Conservation (phyloP, 1,140 invertebrate genomes). For the Ceratosolen solmsi region DNA sequence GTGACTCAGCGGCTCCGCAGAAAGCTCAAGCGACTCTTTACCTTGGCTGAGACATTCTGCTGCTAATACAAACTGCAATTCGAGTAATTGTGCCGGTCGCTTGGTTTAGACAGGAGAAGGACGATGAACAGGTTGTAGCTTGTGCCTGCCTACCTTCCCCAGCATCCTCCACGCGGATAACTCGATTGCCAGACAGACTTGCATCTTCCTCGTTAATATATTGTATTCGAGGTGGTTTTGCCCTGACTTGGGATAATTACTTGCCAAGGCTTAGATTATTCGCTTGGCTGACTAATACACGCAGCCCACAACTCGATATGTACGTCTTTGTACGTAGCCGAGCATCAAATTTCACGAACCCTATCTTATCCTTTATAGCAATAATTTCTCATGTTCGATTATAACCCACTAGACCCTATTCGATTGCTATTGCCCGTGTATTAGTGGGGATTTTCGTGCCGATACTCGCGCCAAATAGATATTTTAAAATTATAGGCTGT, state of each 20-base stretch:
- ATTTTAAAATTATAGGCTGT: slow-evolving; percentile 36
- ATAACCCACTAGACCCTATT: slow-evolving; percentile 40
- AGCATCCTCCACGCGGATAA: neutral
- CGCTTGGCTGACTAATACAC: neutral
- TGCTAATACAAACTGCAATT: slow-evolving; percentile 59
- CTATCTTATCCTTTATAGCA: slow-evolving; percentile 1
- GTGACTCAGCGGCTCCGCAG: neutral
- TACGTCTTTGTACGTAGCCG: neutral
- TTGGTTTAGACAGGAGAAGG: neutral
- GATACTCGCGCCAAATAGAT: neutral
- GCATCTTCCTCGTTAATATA: neutral
- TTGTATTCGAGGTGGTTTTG: neutral
- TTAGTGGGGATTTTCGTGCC: too few species aligned
- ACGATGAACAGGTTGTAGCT: slow-evolving; percentile 25
- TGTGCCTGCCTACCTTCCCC: neutral
- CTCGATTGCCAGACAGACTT: slow-evolving; percentile 5
- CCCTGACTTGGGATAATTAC: slow-evolving; percentile 13
- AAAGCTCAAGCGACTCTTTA: neutral
- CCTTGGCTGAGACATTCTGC: neutral
- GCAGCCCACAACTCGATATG: neutral
- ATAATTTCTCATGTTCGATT: slow-evolving; percentile 50
- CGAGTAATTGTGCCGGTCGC: slow-evolving; percentile 55
- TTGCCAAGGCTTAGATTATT: slow-evolving; percentile 21
- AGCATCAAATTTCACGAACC: slow-evolving; percentile 30
- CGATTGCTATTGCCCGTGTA: neutral